Percentiles rank a stretch among this genome's conserved stretches.
phyloP scores from a whole-genome alignment of 2,113 vertebrate genomes.

The Aleadryas rufinucha region DNA sequence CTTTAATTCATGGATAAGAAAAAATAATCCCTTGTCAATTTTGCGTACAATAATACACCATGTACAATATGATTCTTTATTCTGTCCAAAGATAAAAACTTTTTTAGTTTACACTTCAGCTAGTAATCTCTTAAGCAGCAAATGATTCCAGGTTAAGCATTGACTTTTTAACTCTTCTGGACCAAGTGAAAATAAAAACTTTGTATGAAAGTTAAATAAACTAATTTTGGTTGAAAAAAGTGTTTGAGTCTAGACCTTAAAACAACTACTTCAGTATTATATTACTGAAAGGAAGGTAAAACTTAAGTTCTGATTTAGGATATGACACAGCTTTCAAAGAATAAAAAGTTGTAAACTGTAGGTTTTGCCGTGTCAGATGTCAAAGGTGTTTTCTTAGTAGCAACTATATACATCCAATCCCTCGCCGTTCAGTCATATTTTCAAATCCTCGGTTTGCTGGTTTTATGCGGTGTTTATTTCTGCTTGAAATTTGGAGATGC shows the following conservation, averaged over 20 bases:
- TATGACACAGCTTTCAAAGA: background rate
- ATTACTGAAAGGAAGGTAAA: background rate
- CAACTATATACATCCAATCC: background rate
- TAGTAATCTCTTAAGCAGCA: background rate
- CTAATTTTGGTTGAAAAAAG: background rate
- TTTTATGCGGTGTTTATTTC: background rate
- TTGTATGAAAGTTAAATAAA: background rate
- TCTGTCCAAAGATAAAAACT: background rate
- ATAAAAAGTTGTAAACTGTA: background rate
- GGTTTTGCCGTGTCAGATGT: background rate
- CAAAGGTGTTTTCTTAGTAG: background rate
- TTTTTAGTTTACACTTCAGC: background rate
- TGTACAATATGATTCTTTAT: background rate
- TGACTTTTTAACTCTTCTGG: background rate
- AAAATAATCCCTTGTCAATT: background rate
- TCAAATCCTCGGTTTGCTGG: background rate
- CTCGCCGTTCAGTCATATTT: background rate
- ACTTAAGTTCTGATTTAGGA: background rate
- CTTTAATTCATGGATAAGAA: background rate
- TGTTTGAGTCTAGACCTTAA: background rate
- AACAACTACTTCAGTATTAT: background rate
- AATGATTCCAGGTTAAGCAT: background rate
- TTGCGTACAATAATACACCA: background rate
- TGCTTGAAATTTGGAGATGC: background rate
- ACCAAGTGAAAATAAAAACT: background rate